Percentiles rank a stretch among this genome's conserved stretches.
These are phyloP conservation scores for Jaculus jaculus DNA, from an alignment of 2,113 vertebrate species.

Conservation along the genomic window DNA sequence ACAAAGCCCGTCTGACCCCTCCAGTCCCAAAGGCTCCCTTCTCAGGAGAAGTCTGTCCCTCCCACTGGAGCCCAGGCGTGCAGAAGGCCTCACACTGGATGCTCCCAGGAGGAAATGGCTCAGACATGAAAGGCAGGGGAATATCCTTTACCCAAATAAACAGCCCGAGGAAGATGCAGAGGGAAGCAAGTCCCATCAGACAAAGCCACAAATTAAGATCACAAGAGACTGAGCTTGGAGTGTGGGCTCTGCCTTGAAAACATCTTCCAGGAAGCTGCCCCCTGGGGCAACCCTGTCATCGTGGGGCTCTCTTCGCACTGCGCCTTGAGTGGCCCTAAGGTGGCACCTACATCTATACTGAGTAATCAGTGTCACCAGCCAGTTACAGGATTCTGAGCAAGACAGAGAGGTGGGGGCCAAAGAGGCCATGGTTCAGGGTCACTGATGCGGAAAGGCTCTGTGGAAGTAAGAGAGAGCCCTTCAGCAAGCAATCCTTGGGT, in stretches of 20 bases:
- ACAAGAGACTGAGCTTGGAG: slow-evolving; percentile 55
- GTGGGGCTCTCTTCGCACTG: neutral
- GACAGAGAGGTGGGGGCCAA: neutral
- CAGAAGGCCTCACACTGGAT: slow-evolving; percentile 66
- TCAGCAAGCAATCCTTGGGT: neutral
- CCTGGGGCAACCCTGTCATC: slow-evolving; percentile 40
- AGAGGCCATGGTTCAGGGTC: neutral
- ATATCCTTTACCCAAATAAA: slow-evolving; percentile 78
- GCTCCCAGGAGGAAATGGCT: slow-evolving; percentile 66
- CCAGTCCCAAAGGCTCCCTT: neutral
- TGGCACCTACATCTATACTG: neutral
- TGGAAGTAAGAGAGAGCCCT: neutral
- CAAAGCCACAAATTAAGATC: slow-evolving; percentile 82
- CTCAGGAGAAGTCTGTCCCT: slow-evolving; percentile 18
- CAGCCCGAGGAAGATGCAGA: slow-evolving; percentile 69
- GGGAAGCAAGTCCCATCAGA: slow-evolving; percentile 75
- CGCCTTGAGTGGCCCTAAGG: neutral
- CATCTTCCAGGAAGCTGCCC: slow-evolving; percentile 72
- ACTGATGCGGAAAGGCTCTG: neutral
- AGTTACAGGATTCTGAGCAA: neutral
- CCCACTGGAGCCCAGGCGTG: neutral
- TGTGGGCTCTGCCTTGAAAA: slow-evolving; percentile 59
- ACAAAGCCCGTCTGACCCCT: neutral
- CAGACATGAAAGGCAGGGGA: slow-evolving; percentile 78
- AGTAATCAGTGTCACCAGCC: neutral